phyloP scores from a whole-genome alignment of 2,113 vertebrate species.

The Recurvirostra avosetta region DNA sequence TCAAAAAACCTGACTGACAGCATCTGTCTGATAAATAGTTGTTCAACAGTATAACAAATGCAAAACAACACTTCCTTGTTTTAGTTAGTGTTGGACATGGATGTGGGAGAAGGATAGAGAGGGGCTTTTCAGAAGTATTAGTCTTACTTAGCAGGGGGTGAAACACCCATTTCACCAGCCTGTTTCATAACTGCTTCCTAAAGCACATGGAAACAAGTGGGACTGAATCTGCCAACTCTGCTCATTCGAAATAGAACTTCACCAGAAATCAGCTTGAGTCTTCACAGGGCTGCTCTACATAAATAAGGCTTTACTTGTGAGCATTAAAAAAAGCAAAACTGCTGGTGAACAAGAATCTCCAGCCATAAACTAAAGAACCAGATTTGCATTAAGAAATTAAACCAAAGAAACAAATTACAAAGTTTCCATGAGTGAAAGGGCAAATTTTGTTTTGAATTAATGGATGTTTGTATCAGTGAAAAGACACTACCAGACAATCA shows the following conservation, averaged over 20 bases:
- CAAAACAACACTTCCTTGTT: slow-evolving; percentile 6
- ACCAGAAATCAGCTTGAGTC: background rate
- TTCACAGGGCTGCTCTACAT: background rate
- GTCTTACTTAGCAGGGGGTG: background rate
- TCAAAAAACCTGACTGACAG: background rate
- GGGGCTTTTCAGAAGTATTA: background rate
- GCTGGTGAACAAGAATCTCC: background rate
- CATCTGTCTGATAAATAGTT: slow-evolving; percentile 4
- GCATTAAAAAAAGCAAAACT: background rate
- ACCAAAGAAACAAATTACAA: background rate
- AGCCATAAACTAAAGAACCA: background rate
- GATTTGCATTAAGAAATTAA: background rate
- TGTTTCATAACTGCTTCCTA: background rate
- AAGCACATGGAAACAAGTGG: background rate
- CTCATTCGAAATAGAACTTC: background rate
- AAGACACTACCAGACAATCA: background rate
- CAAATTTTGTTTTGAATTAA: background rate
- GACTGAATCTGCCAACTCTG: background rate
- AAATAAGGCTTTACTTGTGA: background rate
- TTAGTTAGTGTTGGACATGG: background rate
- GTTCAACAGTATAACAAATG: background rate
- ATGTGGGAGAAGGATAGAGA: background rate
- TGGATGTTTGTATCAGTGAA: background rate
- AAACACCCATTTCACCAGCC: background rate
- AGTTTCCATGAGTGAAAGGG: background rate